Evolutionary conservation across 2,888 invertebrate genomes (phyloP).

Genomic region (Cylindroiulus punctatus): DNA sequence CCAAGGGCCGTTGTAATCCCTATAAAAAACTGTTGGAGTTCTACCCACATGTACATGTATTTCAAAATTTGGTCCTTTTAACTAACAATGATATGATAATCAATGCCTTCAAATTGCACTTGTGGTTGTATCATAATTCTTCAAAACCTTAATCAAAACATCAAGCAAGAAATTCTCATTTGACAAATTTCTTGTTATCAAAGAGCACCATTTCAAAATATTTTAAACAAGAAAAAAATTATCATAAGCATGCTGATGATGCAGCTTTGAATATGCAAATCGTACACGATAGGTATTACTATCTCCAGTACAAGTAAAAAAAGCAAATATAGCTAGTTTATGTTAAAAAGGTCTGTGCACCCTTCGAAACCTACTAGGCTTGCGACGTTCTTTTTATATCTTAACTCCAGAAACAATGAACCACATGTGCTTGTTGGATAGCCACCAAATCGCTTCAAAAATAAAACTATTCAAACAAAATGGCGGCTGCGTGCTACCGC

Average conservation of each 20-base stretch:
- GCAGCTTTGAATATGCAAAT: constrained; percentile 11
- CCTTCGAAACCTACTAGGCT: neutral
- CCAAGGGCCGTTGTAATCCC: too few species aligned
- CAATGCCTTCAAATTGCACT: too few species aligned
- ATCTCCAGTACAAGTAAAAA: neutral
- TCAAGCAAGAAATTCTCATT: too few species aligned
- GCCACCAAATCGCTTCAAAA: neutral
- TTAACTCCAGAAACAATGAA: constrained; percentile 6
- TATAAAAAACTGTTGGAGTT: too few species aligned
- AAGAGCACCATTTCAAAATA: too few species aligned
- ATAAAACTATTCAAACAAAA: constrained; percentile 12
- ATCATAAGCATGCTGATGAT: neutral
- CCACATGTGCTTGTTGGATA: constrained; percentile 28
- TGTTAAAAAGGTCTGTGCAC: constrained; percentile 29
- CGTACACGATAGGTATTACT: neutral
- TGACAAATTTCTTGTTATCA: too few species aligned
- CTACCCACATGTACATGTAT: too few species aligned
- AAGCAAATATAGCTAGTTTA: neutral
- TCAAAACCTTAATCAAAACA: too few species aligned
- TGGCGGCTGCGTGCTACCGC: neutral
- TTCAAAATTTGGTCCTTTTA: too few species aligned
- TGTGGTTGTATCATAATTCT: too few species aligned
- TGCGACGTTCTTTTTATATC: constrained; percentile 5
- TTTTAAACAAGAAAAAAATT: neutral
- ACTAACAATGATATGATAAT: too few species aligned